Conservation (phyloP, 2,797 vertebrate species). For the Macropus fuliginosus region DNA sequence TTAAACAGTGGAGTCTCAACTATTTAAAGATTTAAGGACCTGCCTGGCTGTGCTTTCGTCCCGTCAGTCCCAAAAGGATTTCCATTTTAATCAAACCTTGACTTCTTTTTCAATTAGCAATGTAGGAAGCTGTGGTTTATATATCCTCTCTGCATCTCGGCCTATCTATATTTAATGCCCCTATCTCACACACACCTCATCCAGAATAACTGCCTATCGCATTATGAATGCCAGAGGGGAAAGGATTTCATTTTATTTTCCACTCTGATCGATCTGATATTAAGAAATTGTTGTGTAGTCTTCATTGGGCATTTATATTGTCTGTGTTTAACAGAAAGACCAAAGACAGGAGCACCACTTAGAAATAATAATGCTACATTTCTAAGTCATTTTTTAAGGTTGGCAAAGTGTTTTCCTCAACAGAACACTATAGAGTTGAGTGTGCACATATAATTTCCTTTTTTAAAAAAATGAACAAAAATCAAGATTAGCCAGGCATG, state of each 20-base stretch:
- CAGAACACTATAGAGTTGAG: background rate
- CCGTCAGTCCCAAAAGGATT: conserved; percentile 1
- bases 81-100: background rate
- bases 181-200: conserved; percentile 33
- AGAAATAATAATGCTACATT: background rate
- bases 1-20: background rate
- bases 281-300: conserved; percentile 27
- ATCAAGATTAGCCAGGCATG: background rate
- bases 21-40: background rate
- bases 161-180: conserved; percentile 57
- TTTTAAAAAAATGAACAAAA: background rate
- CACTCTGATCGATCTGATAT: conserved; percentile 22
- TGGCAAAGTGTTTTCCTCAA: background rate
- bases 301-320: background rate
- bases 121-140: background rate
- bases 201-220: conserved; percentile 16
- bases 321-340: conserved; percentile 39
- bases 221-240: background rate
- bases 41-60: background rate
- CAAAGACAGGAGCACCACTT: background rate
- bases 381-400: background rate
- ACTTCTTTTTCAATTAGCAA: conserved; percentile 22
- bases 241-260: conserved; percentile 18
- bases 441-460: background rate
- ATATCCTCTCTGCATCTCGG: background rate